Evolutionary conservation across 64 coral and sea anemone species (phyloP), one percentile per base, ranked within the genome.

Genomic region (Stichodactyla mertensii): DNA sequence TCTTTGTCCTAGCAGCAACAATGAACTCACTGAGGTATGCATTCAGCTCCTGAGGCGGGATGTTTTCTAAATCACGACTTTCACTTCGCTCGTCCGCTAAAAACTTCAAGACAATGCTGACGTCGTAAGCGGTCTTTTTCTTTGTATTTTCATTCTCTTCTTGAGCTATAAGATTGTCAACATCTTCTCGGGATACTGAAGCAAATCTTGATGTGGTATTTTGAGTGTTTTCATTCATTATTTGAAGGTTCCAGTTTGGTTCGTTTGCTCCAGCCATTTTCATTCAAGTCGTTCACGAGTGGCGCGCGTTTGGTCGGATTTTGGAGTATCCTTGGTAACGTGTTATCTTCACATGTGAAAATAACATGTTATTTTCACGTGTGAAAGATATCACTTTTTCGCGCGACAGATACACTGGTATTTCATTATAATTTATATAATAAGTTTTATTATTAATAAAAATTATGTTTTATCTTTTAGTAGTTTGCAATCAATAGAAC

Each of bases 101-200:
- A 86, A 62, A 86, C 74, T 78, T 78, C 74, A 78, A 78, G n/a
- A 78, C 74, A 26, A 78, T 78, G 74, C 14, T 78, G n/a, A 78
- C 6, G 77, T 86, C 83, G 22, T 79, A 61, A 8, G 52, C 56
- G 18, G 83, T 91, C 57, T 86, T 91, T 86, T 52, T 60, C 71
- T 86, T 58, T 60, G 83, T 85, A 85, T 85, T 85, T 78, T 87
- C 71, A 54, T 87, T 87, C 53, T 87, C 86, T 78, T 87, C 11
- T 78, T 87, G 4, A 86, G 85, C 85, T 69, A 86, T 86, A 54
- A 71, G 85, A 62, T 86, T 71, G 85, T 86, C 85, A 54, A 86
- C 83, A 85, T 85, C 83, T 58, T 61, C 57, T 85, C 31, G 18
- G 83, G 83, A 61, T 64, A 64, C 61, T 64, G 61, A 64, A 64